Conservation (phyloP, 2,888 invertebrate genomes). For the Gibbula magus region DNA sequence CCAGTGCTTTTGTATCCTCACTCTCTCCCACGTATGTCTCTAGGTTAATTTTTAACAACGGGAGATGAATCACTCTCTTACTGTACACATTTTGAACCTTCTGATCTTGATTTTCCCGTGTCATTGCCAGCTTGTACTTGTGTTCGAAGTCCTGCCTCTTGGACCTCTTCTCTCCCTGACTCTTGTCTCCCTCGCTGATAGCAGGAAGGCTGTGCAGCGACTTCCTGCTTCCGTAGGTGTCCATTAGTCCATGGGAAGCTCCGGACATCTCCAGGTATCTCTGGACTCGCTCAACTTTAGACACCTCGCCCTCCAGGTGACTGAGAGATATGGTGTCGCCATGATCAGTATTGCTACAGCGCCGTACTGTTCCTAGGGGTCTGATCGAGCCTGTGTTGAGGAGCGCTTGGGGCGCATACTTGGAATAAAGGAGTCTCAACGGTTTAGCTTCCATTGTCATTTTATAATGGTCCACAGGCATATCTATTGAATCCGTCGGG, state of each 20-base stretch:
- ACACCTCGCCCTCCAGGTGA: not conserved
- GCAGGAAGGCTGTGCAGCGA: not conserved
- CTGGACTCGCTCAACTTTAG: not conserved
- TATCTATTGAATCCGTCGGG: not conserved
- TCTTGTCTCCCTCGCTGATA: not conserved
- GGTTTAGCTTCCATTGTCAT: constrained; percentile 16
- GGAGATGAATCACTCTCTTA: constrained; percentile 13
- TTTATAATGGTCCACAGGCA: constrained; percentile 16
- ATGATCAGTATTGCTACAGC: not conserved
- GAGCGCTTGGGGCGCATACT: constrained; percentile 10
- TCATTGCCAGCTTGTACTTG: constrained; percentile 9
- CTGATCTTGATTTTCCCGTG: not conserved
- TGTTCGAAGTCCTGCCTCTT: constrained; percentile 7
- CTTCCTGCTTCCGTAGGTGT: not conserved
- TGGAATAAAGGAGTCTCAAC: not conserved
- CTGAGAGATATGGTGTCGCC: not conserved
- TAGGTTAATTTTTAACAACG: constrained; percentile 10
- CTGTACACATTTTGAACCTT: not conserved
- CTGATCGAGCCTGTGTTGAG: not conserved
- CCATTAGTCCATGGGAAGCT: not conserved
- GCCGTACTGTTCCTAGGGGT: constrained; percentile 12
- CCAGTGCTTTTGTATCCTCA: constrained; percentile 4
- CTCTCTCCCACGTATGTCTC: constrained; percentile 5
- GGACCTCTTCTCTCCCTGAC: not conserved
- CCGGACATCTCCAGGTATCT: constrained; percentile 4